A percentile compares a stretch with the other conserved stretches of the same genome.
Evolutionary conservation across 2,797 vertebrate genomes (phyloP).

Genomic region (Sorex maritimensis): DNA sequence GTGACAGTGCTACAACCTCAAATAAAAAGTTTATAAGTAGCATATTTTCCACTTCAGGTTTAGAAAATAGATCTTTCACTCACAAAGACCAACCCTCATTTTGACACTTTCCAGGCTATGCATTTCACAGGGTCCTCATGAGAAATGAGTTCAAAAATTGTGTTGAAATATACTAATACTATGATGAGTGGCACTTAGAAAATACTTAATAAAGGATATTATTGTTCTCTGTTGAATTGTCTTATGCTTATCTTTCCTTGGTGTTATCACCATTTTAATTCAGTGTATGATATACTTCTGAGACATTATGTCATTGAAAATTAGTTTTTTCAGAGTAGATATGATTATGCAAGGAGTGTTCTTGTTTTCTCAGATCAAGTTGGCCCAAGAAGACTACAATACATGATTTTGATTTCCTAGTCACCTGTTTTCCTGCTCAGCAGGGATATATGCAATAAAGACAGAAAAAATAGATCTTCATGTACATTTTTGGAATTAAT

Average conservation of each 20-base stretch:
- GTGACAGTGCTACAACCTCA: background rate
- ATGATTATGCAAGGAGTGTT: background rate
- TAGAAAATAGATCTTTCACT: constrained; percentile 14
- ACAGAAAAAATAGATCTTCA: constrained; percentile 33
- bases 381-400: background rate
- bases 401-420: constrained; percentile 18
- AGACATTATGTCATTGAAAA: constrained; percentile 35
- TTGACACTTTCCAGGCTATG: background rate
- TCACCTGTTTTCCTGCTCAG: background rate
- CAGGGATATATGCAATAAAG: constrained; percentile 41
- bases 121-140: background rate
- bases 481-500: constrained; percentile 41
- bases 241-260: constrained; percentile 7
- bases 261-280: constrained; percentile 36
- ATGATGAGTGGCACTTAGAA: background rate
- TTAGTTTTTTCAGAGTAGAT: constrained; percentile 55
- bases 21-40: background rate
- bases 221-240: background rate
- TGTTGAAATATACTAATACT: background rate
- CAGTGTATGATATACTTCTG: constrained; percentile 46
- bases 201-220: background rate
- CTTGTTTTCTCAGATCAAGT: constrained; percentile 26
- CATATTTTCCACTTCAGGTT: constrained; percentile 1
- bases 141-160: constrained; percentile 42
- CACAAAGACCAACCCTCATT: background rate